Conservation (phyloP, 2,888 invertebrate species). For the Leucoma salicis region DNA sequence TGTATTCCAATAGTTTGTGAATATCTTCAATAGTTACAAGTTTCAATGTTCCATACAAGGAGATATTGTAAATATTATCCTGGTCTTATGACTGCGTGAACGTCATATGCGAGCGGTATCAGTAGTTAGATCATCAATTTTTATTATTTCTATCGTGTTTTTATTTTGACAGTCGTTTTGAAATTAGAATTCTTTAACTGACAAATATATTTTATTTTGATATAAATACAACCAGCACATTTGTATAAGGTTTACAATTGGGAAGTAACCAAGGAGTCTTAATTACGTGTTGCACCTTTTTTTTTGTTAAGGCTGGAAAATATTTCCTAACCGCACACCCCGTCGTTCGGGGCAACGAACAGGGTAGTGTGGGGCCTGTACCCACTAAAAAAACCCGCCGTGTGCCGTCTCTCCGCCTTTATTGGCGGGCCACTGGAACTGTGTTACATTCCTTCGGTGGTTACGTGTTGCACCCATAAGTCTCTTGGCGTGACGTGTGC, state of each 20-base stretch:
- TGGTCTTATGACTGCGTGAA: slow-evolving; percentile 13
- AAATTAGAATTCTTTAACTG: slow-evolving; percentile 29
- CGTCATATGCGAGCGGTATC: slow-evolving; percentile 18
- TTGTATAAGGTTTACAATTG: slow-evolving; percentile 3
- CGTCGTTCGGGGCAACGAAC: too few species aligned
- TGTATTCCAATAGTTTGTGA: too few species aligned
- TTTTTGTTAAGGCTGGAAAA: too few species aligned
- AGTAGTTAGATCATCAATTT: slow-evolving; percentile 10
- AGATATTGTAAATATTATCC: slow-evolving; percentile 10
- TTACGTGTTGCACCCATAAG: too few species aligned
- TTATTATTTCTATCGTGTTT: slow-evolving; percentile 26
- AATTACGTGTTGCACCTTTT: too few species aligned
- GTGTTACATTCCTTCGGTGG: too few species aligned
- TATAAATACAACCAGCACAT: slow-evolving; percentile 15
- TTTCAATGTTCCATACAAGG: not conserved
- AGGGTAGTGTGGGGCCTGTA: too few species aligned
- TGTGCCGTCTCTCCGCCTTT: too few species aligned
- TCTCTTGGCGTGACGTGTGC: slow-evolving; percentile 9
- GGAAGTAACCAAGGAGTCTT: too few species aligned
- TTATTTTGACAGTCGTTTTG: slow-evolving; percentile 19
- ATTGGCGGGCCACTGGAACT: too few species aligned
- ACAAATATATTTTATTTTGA: slow-evolving; percentile 35
- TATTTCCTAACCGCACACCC: too few species aligned
- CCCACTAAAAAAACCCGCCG: too few species aligned
- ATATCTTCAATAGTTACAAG: not conserved